A percentile compares a stretch with the other conserved stretches of the same genome.
Evolutionary conservation across 2,113 vertebrate genomes (phyloP).

Genomic region (Bambusicola thoracicus): DNA sequence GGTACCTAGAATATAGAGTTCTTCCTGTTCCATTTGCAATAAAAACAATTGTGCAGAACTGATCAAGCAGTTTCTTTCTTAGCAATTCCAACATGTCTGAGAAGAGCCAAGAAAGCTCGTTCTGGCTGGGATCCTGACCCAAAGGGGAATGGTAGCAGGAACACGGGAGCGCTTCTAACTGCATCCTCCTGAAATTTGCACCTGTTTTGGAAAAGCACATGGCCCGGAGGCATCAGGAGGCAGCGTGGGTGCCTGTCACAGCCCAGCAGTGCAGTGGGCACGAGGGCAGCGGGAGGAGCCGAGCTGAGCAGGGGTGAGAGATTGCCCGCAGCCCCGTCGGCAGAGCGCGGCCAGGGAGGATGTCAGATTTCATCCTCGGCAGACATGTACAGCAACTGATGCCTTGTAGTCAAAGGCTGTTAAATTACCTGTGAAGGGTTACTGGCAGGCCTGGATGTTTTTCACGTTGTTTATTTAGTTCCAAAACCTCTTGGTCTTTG

Average conservation of each 20-base stretch:
- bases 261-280: constrained; percentile 7
- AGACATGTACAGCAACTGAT: constrained; percentile 77
- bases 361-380: constrained; percentile 78
- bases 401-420: constrained; percentile 78
- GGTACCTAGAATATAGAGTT: neutral
- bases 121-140: neutral
- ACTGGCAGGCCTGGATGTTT: constrained; percentile 78
- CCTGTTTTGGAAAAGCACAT: neutral
- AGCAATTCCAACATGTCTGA: neutral
- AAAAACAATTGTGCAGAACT: neutral
- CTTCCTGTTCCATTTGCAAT: neutral
- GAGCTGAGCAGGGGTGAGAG: constrained; percentile 40
- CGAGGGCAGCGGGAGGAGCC: constrained; percentile 27
- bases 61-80: neutral
- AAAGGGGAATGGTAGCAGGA: neutral
- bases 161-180: neutral
- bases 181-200: constrained; percentile 7
- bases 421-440: constrained; percentile 81
- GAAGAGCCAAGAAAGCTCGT: neutral
- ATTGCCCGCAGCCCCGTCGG: constrained; percentile 47
- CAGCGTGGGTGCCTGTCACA: constrained; percentile 48
- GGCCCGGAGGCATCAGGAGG: constrained; percentile 34
- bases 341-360: constrained; percentile 73
- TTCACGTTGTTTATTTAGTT: constrained; percentile 82
- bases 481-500: constrained; percentile 79